phyloP scores from a whole-genome alignment of 37 sponge, comb jelly and placozoan genomes.

The Dysidea cf. avara region DNA sequence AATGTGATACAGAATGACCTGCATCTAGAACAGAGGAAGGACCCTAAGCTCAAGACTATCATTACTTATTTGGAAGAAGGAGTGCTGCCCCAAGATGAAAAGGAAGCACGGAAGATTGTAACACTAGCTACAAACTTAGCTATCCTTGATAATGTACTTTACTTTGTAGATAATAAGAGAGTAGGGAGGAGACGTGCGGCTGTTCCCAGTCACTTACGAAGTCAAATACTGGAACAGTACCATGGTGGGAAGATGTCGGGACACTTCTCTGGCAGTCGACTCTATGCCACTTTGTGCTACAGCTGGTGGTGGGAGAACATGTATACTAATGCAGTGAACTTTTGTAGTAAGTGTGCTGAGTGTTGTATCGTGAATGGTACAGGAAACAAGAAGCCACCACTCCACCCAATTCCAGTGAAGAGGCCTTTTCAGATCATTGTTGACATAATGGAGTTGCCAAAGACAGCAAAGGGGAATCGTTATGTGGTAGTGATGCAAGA shows the following conservation, averaged over 20 bases:
- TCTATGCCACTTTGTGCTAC: constrained; percentile 4
- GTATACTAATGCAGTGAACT: constrained; percentile 20
- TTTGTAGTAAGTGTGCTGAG: constrained; percentile 36
- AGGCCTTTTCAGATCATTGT: constrained; percentile 58
- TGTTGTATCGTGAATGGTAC: constrained; percentile 27
- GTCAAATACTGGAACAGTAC: constrained; percentile 22
- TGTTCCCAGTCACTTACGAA: constrained; percentile 34
- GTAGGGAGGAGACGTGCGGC: constrained; percentile 35
- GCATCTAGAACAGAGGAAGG: constrained; percentile 65
- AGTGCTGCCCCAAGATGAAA: constrained; percentile 14
- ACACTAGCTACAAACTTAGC: constrained; percentile 1
- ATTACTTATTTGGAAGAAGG: constrained; percentile 14
- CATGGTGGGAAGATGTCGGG: constrained; percentile 40
- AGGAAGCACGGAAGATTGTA: constrained; percentile 4
- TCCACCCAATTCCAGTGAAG: constrained; percentile 48
- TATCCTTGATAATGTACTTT: constrained; percentile 34
- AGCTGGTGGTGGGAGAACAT: constrained; percentile 64
- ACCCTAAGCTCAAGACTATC: constrained; percentile 17
- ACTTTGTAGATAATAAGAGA: constrained; percentile 29
- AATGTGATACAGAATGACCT: too few species aligned
- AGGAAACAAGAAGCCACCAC: constrained; percentile 23
- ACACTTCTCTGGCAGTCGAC: constrained; percentile 47
- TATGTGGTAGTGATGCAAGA: constrained; percentile 58
- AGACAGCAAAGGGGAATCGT: constrained; percentile 6
- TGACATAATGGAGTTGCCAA: constrained; percentile 47